Evolutionary conservation across 2,113 vertebrate species (phyloP), one percentile per base, ranked within the genome.

Genomic region (Brienomyrus brachyistius): DNA sequence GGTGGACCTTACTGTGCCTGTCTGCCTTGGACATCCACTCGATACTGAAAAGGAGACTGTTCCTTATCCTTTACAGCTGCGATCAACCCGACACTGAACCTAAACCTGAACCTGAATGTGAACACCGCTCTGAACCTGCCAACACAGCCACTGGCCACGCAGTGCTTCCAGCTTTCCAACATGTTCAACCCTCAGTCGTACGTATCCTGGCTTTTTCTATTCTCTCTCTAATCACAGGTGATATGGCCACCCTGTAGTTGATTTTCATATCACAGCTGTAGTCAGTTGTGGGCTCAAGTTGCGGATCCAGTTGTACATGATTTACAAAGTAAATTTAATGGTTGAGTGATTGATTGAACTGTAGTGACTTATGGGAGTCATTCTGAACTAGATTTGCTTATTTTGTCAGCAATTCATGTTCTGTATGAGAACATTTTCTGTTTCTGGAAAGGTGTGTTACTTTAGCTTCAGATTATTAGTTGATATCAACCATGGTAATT

Each of bases 101-200:
- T 94, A 45, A 89, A 89, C 52, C 91, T 92, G 89, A 89, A 88
- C 7, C 87, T 92, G 84, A 90, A 83, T 43, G 51, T 91, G 88
- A 94, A 93, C 87, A 90, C 93, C 10, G 87, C 94, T n/a, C 80
- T 94, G 84, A 94, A 93, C 88, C 92, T 96, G 66, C 97, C 98
- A 59, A 96, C 97, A 85, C 98, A 95, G 88, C 98, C 98, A 13
- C 95, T 99, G 87, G 97, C 97, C 87, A 99, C 98, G 23, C 98
- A 99, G 91, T 99, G 98, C 94, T 99, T 99, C 94, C 98, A 99
- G 92, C 97, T 99, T 47, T 98, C 98, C 92, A 99, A 99, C 92
- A 99, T 99, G 98, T 99, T 99, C 94, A 97, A 98, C 90, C 97
- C 97, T 92, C 96, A 96, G 91, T 98, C 97, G 98, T 99, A 95